Evolutionary conservation across 1,140 invertebrate genomes (phyloP).

Genomic region (Drosophila arawakana): DNA sequence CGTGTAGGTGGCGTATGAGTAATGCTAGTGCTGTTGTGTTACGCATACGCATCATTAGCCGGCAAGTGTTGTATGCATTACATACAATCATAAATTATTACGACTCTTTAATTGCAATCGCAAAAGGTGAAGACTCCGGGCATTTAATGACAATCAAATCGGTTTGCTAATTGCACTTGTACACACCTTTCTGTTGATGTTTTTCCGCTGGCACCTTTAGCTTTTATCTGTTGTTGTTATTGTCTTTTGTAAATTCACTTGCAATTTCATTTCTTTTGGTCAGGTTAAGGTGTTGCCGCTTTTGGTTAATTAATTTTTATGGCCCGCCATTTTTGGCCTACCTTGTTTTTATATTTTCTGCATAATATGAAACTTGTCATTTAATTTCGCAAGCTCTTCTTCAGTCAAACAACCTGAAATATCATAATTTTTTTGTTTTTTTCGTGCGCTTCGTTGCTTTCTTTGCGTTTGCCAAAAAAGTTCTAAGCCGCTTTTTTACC

Average conservation of each 20-base stretch:
- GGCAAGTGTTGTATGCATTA: conserved; percentile 48
- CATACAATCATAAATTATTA: conserved; percentile 37
- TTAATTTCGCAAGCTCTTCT: conserved; percentile 41
- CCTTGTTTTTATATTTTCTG: conserved; percentile 13
- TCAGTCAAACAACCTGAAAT: conserved; percentile 10
- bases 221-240: conserved; percentile 35
- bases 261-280: conserved; percentile 46
- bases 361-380: conserved; percentile 45
- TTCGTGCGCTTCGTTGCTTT: conserved; percentile 39
- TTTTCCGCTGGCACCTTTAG: conserved; percentile 68
- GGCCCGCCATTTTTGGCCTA: conserved; percentile 31
- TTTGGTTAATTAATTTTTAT: conserved; percentile 71
- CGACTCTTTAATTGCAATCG: conserved; percentile 53
- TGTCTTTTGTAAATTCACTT: conserved; percentile 64
- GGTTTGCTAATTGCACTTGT: conserved; percentile 55
- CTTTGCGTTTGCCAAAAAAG: conserved; percentile 21
- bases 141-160: conserved; percentile 33
- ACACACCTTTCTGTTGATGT: conserved; percentile 36
- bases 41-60: conserved; percentile 62
- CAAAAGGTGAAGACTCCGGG: not conserved
- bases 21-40: conserved; percentile 46
- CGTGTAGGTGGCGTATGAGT: conserved; percentile 67
- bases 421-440: conserved; percentile 12
- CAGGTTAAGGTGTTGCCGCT: conserved; percentile 52
- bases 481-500: conserved; percentile 37